phyloP scores from a whole-genome alignment of 2,888 invertebrate genomes.

The Teleogryllus oceanicus region DNA sequence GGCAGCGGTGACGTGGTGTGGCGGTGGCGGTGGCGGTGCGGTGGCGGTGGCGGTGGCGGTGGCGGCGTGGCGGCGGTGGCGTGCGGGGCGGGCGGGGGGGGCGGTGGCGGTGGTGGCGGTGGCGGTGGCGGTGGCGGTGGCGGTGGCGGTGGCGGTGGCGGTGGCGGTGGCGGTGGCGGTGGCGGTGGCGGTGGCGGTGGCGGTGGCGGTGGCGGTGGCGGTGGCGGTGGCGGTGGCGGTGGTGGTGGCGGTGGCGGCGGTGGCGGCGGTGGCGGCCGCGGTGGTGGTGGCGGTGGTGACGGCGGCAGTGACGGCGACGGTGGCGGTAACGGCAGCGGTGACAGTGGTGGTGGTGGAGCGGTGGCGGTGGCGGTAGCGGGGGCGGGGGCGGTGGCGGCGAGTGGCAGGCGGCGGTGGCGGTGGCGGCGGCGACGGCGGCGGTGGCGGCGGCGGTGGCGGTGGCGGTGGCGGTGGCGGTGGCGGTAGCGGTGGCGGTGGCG shows the following conservation, averaged over 20 bases:
- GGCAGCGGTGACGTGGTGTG: background rate
- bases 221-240: too few species aligned
- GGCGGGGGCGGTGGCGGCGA: background rate
- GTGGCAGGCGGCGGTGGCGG: too few species aligned
- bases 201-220: background rate
- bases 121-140: background rate
- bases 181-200: background rate
- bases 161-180: conserved; percentile 18
- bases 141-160: background rate
- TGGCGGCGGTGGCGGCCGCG: background rate
- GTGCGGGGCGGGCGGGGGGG: too few species aligned
- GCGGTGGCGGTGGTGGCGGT: background rate
- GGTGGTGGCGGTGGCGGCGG: too few species aligned
- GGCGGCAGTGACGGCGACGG: background rate
- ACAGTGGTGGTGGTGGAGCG: conserved; percentile 21
- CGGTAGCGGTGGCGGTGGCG: background rate
- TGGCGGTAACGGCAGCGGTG: background rate
- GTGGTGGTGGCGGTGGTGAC: conserved; percentile 24
- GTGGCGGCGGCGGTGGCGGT: conserved; percentile 25
- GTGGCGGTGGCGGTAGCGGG: background rate
- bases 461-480: background rate
- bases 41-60: background rate
- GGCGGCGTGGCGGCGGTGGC: background rate
- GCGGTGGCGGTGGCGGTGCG: background rate
- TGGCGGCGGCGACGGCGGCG: too few species aligned